Conservation (phyloP, 1,140 invertebrate genomes). For the Ceratosolen solmsi region DNA sequence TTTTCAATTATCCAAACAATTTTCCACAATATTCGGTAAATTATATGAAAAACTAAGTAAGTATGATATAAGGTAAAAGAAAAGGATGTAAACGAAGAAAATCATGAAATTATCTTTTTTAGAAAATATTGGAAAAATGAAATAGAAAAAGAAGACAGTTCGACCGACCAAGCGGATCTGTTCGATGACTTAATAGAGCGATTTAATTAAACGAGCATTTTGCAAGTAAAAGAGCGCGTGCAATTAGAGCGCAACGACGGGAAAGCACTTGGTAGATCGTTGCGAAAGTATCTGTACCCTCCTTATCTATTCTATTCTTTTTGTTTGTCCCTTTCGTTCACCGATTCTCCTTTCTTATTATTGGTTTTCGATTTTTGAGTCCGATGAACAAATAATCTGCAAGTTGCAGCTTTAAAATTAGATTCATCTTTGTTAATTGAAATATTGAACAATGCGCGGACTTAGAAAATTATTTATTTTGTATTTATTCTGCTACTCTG, state of each 20-base stretch:
- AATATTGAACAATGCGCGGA: too few species aligned
- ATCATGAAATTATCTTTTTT: slow-evolving; percentile 1
- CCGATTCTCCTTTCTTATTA: slow-evolving; percentile 22
- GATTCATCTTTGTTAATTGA: slow-evolving; percentile 1
- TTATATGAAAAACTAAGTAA: too few species aligned
- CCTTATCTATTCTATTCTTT: neutral
- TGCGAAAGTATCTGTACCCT: slow-evolving; percentile 21
- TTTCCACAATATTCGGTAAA: too few species aligned
- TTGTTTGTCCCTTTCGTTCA: neutral
- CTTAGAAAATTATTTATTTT: too few species aligned
- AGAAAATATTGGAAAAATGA: neutral
- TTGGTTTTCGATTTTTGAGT: slow-evolving; percentile 51
- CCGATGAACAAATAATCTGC: slow-evolving; percentile 36
- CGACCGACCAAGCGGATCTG: slow-evolving; percentile 56
- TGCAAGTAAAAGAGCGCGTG: slow-evolving; percentile 50
- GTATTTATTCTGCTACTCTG: too few species aligned
- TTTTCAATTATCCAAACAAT: too few species aligned
- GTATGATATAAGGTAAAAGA: too few species aligned
- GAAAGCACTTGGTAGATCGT: slow-evolving; percentile 52
- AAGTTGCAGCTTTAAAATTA: slow-evolving; percentile 1
- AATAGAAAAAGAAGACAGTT: slow-evolving; percentile 36
- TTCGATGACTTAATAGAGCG: slow-evolving; percentile 64
- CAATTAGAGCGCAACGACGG: slow-evolving; percentile 57
- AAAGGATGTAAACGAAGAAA: too few species aligned
- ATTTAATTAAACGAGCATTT: slow-evolving; percentile 65